Conservation (phyloP, 2,113 vertebrate genomes). For the Pithys albifrons region DNA sequence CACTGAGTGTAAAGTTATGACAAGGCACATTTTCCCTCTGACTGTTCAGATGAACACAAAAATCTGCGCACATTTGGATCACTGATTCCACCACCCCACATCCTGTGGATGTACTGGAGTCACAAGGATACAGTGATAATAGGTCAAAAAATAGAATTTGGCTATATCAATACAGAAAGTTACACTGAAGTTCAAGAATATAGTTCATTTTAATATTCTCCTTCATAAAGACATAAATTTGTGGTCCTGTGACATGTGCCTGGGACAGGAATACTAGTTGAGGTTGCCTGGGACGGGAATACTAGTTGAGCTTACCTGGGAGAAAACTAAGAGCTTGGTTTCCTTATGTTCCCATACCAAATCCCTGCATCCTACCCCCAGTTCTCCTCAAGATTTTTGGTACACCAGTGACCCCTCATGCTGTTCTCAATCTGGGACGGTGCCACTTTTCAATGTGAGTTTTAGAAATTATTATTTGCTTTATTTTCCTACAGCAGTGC, state of each 20-base stretch:
- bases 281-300: background rate
- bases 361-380: background rate
- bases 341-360: background rate
- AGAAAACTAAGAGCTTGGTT: background rate
- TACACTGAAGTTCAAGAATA: background rate
- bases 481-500: background rate
- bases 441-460: background rate
- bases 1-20: background rate
- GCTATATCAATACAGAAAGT: background rate
- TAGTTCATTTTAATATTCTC: background rate
- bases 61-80: background rate
- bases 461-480: background rate
- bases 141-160: background rate
- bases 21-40: background rate
- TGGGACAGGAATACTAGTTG: background rate
- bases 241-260: background rate
- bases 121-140: background rate
- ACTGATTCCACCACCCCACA: background rate
- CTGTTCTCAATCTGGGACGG: too few species aligned
- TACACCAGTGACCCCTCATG: rapidly evolving
- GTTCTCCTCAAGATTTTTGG: background rate
- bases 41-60: background rate
- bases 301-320: background rate
- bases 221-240: background rate
- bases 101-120: background rate